Evolutionary conservation across 2,113 vertebrate genomes (phyloP).

Genomic region (Numenius arquata): DNA sequence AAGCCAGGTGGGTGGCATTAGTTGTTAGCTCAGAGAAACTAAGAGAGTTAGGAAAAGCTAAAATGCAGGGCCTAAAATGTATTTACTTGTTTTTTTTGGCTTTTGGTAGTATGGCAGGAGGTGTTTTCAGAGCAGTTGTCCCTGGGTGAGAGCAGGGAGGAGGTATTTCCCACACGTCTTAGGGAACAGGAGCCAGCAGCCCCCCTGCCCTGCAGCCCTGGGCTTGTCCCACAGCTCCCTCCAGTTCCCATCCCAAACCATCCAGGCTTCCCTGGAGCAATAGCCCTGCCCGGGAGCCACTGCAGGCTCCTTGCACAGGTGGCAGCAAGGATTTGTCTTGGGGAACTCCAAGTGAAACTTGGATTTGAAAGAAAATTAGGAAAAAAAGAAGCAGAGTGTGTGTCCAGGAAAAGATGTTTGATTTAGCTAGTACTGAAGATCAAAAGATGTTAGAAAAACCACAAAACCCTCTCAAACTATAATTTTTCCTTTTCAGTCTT

Average conservation of each 20-base stretch:
- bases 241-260: fast-evolving
- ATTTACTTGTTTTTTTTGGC: background rate
- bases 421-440: background rate
- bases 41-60: background rate
- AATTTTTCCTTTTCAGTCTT: background rate
- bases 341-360: background rate
- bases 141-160: background rate
- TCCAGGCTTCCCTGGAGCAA: background rate
- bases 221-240: background rate
- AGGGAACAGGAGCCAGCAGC: background rate
- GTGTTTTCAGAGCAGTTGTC: background rate
- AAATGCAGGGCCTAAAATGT: background rate
- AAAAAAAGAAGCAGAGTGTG: background rate
- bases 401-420: background rate
- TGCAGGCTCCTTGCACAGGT: background rate
- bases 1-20: background rate
- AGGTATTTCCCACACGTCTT: no score
- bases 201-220: background rate
- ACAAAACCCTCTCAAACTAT: background rate
- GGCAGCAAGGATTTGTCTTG: background rate
- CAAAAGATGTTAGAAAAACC: background rate
- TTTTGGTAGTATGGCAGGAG: fast-evolving
- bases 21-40: background rate
- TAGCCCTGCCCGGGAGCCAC: background rate
- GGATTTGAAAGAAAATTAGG: background rate